A percentile compares a stretch with the other conserved stretches of the same genome.
phyloP scores from a whole-genome alignment of 2,888 invertebrate species.

The Diadegma fenestrale region DNA sequence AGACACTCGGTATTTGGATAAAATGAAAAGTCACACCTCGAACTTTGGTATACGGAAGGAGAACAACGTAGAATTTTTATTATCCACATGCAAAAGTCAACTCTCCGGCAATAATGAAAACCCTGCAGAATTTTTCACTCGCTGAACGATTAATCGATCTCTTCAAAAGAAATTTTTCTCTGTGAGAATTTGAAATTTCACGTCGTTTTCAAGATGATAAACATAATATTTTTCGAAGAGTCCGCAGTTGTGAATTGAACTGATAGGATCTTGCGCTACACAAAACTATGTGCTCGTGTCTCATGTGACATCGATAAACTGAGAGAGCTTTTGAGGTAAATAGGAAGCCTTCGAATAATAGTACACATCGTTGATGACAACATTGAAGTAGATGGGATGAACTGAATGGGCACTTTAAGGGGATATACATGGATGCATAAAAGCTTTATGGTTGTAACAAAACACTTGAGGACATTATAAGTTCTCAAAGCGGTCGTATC shows the following conservation, averaged over 20 bases:
- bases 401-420: slow-evolving; percentile 9
- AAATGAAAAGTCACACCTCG: not conserved
- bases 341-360: not conserved
- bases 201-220: not conserved
- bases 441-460: slow-evolving; percentile 48
- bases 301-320: not conserved
- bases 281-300: not conserved
- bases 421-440: slow-evolving; percentile 3
- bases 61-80: not conserved
- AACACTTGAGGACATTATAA: slow-evolving; percentile 45
- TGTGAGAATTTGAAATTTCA: not conserved
- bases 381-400: not conserved
- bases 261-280: not conserved
- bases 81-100: not conserved
- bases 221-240: not conserved
- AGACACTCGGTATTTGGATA: not conserved
- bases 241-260: not conserved
- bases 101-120: not conserved
- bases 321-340: not conserved
- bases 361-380: slow-evolving; percentile 7
- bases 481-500: slow-evolving; percentile 41
- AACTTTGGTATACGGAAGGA: not conserved
- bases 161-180: not conserved
- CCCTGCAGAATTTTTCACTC: not conserved
- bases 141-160: not conserved